Conservation (phyloP, 2,113 vertebrate species). For the Hippocampus comes region DNA sequence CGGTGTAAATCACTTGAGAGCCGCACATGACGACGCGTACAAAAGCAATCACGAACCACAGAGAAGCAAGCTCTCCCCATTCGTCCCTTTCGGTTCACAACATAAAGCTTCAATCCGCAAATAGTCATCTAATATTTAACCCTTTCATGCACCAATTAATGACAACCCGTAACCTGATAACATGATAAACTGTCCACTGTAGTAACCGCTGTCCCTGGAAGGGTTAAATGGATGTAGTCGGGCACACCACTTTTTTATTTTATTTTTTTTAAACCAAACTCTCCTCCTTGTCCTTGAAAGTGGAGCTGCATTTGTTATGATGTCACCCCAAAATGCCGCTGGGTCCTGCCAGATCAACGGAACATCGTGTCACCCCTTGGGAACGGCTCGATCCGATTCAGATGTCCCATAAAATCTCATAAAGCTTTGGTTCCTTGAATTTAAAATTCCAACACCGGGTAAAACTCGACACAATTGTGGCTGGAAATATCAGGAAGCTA, state of each 20-base stretch:
- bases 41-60: slow-evolving; percentile 27
- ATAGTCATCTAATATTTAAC: not conserved
- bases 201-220: too few relatives aligned
- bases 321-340: slow-evolving; percentile 50
- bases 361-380: slow-evolving; percentile 12
- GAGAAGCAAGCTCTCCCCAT: slow-evolving; percentile 29
- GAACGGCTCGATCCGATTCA: slow-evolving; percentile 7
- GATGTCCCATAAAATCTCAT: not conserved
- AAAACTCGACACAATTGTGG: too few relatives aligned
- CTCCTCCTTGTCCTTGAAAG: slow-evolving; percentile 32
- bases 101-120: not conserved
- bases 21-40: slow-evolving; percentile 26
- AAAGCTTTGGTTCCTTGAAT: slow-evolving; percentile 8
- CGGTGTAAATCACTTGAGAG: slow-evolving; percentile 25
- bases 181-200: too few relatives aligned
- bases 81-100: slow-evolving; percentile 34
- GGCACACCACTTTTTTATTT: not conserved
- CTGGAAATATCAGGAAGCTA: too few relatives aligned
- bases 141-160: too few relatives aligned
- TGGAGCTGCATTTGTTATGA: slow-evolving; percentile 41
- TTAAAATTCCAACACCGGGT: slow-evolving; percentile 6
- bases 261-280: slow-evolving; percentile 21
- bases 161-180: too few relatives aligned
- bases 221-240: too few relatives aligned
- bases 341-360: slow-evolving; percentile 35